Evolutionary conservation across 2,888 invertebrate genomes (phyloP).

Genomic region (Himalopsyche anomala): DNA sequence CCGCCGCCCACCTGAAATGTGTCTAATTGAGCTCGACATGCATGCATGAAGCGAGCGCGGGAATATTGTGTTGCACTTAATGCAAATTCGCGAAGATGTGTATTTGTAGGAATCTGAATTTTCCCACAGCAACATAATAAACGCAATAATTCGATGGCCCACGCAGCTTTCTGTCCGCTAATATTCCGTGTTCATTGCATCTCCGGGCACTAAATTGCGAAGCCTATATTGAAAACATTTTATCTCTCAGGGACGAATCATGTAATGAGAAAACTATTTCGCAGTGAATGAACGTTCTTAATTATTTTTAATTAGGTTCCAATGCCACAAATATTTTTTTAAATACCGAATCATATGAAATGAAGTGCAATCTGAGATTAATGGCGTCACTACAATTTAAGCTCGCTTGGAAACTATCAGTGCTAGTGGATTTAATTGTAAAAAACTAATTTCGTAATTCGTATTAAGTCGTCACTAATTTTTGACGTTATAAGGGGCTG

Average conservation of each 20-base stretch:
- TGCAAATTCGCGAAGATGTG: constrained; percentile 4
- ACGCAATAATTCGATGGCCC: constrained; percentile 31
- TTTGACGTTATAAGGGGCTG: no score
- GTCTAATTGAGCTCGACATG: background rate
- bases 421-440: no score
- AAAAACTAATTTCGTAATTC: no score
- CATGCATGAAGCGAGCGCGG: background rate
- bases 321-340: no score
- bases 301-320: no score
- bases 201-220: constrained; percentile 1
- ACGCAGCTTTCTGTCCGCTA: constrained; percentile 1
- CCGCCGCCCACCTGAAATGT: background rate
- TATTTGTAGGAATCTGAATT: constrained; percentile 9
- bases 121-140: constrained; percentile 16
- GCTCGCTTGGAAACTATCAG: no score
- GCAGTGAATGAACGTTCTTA: background rate
- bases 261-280: background rate
- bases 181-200: constrained; percentile 12
- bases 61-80: constrained; percentile 4
- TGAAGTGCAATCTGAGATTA: no score
- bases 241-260: background rate
- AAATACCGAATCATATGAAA: no score
- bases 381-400: no score
- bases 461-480: no score
- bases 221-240: background rate